phyloP scores from a whole-genome alignment of 2,888 invertebrate species.

The Drosophila robusta region DNA sequence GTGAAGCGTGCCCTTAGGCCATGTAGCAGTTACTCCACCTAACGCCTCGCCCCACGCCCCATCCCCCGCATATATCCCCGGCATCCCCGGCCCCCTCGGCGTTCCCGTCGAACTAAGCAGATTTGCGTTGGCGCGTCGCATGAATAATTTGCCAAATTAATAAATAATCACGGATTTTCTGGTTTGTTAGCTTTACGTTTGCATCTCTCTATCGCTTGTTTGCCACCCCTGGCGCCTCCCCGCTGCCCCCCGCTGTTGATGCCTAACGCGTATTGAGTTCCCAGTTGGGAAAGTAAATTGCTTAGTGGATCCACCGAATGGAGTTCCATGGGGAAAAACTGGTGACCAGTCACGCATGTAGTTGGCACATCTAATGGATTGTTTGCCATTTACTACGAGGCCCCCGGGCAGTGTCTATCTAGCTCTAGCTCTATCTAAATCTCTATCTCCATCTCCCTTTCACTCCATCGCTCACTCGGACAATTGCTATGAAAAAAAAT shows the following conservation, averaged over 20 bases:
- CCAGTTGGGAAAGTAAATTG: slow-evolving; percentile 42
- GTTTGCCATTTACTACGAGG: slow-evolving; percentile 47
- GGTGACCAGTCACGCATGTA: slow-evolving; percentile 64
- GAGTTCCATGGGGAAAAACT: slow-evolving; percentile 28
- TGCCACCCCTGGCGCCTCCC: not conserved
- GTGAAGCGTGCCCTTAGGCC: slow-evolving; percentile 37
- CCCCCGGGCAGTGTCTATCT: slow-evolving; percentile 14
- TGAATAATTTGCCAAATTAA: slow-evolving; percentile 77
- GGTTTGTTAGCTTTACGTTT: slow-evolving; percentile 69
- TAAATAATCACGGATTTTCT: slow-evolving; percentile 77
- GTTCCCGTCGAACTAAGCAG: slow-evolving; percentile 44
- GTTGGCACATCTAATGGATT: slow-evolving; percentile 65
- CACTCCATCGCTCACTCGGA: not conserved
- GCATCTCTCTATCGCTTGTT: slow-evolving; percentile 25
- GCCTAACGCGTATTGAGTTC: slow-evolving; percentile 15
- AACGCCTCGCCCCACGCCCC: slow-evolving; percentile 7
- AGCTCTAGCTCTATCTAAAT: not conserved
- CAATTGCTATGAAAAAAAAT: slow-evolving; percentile 24
- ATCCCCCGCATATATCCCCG: not conserved
- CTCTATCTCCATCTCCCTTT: too few relatives aligned
- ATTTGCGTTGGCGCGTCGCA: slow-evolving; percentile 63
- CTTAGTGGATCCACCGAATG: slow-evolving; percentile 27
- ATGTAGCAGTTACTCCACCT: slow-evolving; percentile 12
- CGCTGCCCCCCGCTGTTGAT: not conserved
- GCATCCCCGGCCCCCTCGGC: not conserved